phyloP scores from a whole-genome alignment of 2,888 invertebrate genomes.

The Phortica magna region DNA sequence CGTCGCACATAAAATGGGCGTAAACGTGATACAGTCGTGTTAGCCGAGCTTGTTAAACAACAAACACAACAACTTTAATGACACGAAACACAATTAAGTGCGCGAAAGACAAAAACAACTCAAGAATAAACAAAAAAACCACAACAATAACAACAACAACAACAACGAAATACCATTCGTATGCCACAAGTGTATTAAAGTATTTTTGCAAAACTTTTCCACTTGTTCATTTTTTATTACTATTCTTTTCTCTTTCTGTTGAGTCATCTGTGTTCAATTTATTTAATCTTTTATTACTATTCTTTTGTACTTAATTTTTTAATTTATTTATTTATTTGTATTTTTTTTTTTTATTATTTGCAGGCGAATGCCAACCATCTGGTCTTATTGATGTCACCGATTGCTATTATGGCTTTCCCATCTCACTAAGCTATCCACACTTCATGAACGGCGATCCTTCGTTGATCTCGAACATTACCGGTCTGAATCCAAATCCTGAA shows the following conservation, averaged over 20 bases:
- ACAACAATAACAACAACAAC: background rate
- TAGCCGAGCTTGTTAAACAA: background rate
- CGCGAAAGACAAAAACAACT: too few relatives aligned
- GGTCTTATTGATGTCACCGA: slow-evolving; percentile 91
- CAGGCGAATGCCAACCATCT: slow-evolving; percentile 83
- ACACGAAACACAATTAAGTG: background rate
- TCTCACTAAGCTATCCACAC: slow-evolving; percentile 92
- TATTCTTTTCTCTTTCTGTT: slow-evolving; percentile 5
- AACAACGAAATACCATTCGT: background rate
- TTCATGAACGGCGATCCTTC: slow-evolving; percentile 86
- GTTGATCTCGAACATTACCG: slow-evolving; percentile 83
- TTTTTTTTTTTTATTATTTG: background rate
- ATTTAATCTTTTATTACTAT: background rate
- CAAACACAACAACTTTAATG: background rate
- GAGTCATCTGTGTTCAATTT: slow-evolving; percentile 32
- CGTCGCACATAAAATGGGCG: background rate
- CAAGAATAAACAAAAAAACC: background rate
- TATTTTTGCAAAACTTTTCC: slow-evolving; percentile 12
- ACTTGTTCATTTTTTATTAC: background rate
- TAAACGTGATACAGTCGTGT: background rate
- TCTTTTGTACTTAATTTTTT: background rate
- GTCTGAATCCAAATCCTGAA: slow-evolving; percentile 82
- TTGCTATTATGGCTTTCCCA: slow-evolving; percentile 94
- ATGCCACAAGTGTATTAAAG: background rate
- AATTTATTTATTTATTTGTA: background rate